Evolutionary conservation across 2,888 invertebrate species (phyloP).

Genomic region (Harpagoxenus sublaevis): DNA sequence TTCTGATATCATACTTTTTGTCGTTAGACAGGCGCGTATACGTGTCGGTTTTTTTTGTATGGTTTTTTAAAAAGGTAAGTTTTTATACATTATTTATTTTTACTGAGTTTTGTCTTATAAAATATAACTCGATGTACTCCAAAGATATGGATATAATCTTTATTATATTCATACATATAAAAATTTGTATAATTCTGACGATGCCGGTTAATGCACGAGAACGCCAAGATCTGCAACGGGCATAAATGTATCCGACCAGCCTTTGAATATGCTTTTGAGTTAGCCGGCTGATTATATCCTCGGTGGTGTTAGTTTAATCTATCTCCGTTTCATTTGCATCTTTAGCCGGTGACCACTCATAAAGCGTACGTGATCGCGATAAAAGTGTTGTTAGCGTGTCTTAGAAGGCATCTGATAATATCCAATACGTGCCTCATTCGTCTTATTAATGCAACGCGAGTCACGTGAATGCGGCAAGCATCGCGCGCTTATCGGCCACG

Average conservation of each 20-base stretch:
- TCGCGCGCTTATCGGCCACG: conserved; percentile 57
- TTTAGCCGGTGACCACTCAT: not conserved
- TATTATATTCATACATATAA: conserved; percentile 13
- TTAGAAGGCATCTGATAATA: conserved; percentile 61
- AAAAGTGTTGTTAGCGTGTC: conserved; percentile 19
- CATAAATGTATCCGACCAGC: not conserved
- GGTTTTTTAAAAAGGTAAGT: too few relatives aligned
- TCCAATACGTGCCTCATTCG: conserved; percentile 49
- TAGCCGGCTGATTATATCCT: conserved; percentile 3
- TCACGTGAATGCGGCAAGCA: conserved; percentile 39
- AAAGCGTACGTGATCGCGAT: conserved; percentile 20
- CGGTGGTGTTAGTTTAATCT: not conserved
- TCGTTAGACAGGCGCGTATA: too few relatives aligned
- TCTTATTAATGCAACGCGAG: conserved; percentile 61
- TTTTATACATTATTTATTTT: not conserved
- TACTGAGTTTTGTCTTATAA: not conserved
- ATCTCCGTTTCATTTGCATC: conserved; percentile 34
- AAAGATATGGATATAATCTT: not conserved
- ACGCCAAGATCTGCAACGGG: not conserved
- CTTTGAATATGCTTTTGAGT: conserved; percentile 32
- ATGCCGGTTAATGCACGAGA: not conserved
- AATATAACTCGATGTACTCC: not conserved
- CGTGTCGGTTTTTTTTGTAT: too few relatives aligned
- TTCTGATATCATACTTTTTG: too few relatives aligned
- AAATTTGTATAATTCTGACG: conserved; percentile 10